A percentile compares a stretch with the other conserved stretches of the same genome.
These are phyloP conservation scores for Merodon equestris DNA, from an alignment of 2,888 invertebrate species.

Conservation along the genomic window DNA sequence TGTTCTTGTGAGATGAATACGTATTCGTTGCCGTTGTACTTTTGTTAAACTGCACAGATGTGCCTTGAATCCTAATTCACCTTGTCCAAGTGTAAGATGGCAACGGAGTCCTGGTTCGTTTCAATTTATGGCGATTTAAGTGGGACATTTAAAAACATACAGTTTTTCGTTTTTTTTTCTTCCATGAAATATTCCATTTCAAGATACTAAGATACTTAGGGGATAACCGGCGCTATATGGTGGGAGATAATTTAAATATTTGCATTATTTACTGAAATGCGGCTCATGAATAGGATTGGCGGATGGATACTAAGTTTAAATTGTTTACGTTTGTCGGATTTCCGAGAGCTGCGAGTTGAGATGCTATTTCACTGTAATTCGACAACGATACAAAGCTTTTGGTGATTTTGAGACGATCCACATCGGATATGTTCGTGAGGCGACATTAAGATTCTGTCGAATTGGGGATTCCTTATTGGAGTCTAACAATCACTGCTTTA, in stretches of 20 bases:
- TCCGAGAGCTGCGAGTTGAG: too few species aligned
- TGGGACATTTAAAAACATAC: constrained; percentile 54
- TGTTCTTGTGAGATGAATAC: too few species aligned
- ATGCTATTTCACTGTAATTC: too few species aligned
- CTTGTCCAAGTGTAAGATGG: not conserved
- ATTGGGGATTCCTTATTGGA: too few species aligned
- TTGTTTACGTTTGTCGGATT: constrained; percentile 31
- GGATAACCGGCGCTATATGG: constrained; percentile 30
- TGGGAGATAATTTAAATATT: constrained; percentile 55
- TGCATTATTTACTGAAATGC: constrained; percentile 49
- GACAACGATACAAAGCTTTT: too few species aligned
- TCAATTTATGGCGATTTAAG: constrained; percentile 57
- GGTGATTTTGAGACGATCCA: too few species aligned
- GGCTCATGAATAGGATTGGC: not conserved
- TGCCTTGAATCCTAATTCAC: constrained; percentile 51
- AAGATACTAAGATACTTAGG: constrained; percentile 54
- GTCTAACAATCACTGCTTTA: too few species aligned
- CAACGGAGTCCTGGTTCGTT: not conserved
- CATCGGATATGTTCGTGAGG: too few species aligned
- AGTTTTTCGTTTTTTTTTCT: constrained; percentile 26
- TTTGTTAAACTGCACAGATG: constrained; percentile 47
- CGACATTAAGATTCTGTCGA: too few species aligned
- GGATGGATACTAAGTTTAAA: constrained; percentile 30
- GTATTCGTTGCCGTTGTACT: constrained; percentile 19
- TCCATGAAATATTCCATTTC: constrained; percentile 46